A percentile compares a stretch with the other conserved stretches of the same genome.
These are phyloP conservation scores for Euura lappo DNA, from an alignment of 1,140 invertebrate species.

Conservation along the genomic window DNA sequence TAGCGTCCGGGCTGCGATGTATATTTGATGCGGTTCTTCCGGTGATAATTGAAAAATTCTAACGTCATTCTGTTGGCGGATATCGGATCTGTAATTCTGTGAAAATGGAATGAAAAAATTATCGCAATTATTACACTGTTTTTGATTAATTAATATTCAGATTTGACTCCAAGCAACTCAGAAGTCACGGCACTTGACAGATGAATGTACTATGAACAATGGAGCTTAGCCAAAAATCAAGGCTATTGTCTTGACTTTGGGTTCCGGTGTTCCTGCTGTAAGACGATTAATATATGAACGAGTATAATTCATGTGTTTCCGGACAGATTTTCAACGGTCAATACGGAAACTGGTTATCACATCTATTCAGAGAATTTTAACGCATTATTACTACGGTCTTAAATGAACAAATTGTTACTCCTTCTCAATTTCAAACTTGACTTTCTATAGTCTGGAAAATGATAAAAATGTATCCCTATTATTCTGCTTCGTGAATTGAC, in stretches of 20 bases:
- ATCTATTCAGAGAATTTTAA: too few relatives aligned
- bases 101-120: background rate
- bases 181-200: conserved; percentile 54
- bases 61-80: background rate
- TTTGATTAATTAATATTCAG: conserved; percentile 5
- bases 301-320: background rate
- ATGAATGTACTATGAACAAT: conserved; percentile 59
- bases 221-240: conserved; percentile 58
- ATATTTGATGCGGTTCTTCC: background rate
- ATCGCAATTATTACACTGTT: background rate
- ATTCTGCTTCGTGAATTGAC: too few relatives aligned
- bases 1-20: background rate
- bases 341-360: background rate
- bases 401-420: too few relatives aligned
- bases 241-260: conserved; percentile 61
- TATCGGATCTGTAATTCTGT: background rate
- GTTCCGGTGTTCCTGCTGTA: conserved; percentile 28
- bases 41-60: background rate
- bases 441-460: too few relatives aligned
- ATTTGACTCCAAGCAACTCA: conserved; percentile 15
- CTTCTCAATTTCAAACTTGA: too few relatives aligned
- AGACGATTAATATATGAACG: background rate
- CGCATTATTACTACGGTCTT: too few relatives aligned
- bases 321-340: background rate
- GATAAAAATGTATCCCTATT: too few relatives aligned